Evolutionary conservation across 2,888 invertebrate species (phyloP).

Genomic region (Amblyjoppa proteus): DNA sequence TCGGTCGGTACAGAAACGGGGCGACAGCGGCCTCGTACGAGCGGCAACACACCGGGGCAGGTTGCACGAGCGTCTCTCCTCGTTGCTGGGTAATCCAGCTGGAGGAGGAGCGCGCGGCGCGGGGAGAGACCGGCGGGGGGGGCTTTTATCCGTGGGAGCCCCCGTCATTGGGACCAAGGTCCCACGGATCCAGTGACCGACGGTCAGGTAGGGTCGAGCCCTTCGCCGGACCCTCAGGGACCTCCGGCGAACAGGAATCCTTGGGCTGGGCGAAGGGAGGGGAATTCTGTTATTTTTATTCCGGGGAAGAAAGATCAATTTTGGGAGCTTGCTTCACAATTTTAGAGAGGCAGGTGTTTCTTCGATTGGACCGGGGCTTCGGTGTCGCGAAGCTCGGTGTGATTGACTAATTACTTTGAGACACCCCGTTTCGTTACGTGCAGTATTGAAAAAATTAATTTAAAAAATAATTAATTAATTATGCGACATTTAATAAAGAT

Average conservation of each 20-base stretch:
- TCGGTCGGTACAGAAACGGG: slow-evolving; percentile 38
- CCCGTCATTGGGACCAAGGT: slow-evolving; percentile 62
- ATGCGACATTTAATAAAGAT: too few relatives aligned
- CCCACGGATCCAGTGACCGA: slow-evolving; percentile 47
- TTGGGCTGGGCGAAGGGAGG: neutral
- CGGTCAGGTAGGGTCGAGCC: slow-evolving; percentile 57
- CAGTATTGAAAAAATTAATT: too few relatives aligned
- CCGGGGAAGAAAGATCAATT: neutral
- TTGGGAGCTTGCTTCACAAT: neutral
- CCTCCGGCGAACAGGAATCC: neutral
- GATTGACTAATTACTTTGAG: too few relatives aligned
- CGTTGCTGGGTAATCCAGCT: neutral
- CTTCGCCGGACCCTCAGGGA: neutral
- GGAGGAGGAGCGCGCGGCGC: neutral
- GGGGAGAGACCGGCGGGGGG: neutral
- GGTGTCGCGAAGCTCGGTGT: too few relatives aligned
- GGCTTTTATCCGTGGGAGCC: slow-evolving; percentile 6
- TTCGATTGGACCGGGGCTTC: too few relatives aligned
- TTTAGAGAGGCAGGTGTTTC: too few relatives aligned
- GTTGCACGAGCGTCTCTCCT: slow-evolving; percentile 20
- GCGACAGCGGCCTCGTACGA: neutral
- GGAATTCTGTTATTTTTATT: neutral
- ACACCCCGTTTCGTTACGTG: too few relatives aligned
- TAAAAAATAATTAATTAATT: too few relatives aligned
- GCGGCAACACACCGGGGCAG: slow-evolving; percentile 48